Percentiles rank a stretch among this genome's conserved stretches.
phyloP scores from a whole-genome alignment of 2,113 vertebrate species.

The Caretta caretta region DNA sequence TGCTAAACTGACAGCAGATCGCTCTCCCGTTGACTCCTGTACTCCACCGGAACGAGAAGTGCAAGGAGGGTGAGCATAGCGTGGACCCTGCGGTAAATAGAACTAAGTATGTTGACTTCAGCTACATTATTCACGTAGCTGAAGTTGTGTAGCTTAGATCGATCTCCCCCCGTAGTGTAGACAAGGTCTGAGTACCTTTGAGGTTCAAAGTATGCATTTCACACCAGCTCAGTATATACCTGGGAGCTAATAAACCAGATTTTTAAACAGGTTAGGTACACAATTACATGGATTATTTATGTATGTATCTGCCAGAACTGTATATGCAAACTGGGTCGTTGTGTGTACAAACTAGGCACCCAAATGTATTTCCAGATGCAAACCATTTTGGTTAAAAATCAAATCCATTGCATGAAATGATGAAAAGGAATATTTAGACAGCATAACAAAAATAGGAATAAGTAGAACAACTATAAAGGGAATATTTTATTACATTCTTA shows the following conservation, averaged over 20 bases:
- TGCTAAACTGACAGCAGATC: too few species aligned
- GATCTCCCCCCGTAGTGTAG: too few species aligned
- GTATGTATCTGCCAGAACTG: not conserved
- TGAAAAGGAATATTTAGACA: constrained; percentile 45
- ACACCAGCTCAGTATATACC: not conserved
- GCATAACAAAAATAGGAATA: constrained; percentile 36
- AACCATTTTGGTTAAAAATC: not conserved
- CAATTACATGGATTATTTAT: not conserved
- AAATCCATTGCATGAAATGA: not conserved
- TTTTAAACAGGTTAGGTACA: not conserved
- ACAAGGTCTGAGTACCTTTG: not conserved
- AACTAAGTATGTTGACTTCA: too few species aligned
- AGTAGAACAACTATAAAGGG: constrained; percentile 48
- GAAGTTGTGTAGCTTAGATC: too few species aligned
- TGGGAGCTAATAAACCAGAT: not conserved
- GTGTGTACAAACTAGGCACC: not conserved
- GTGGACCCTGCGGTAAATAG: too few species aligned
- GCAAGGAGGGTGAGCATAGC: too few species aligned
- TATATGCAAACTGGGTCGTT: not conserved
- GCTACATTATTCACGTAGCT: too few species aligned
- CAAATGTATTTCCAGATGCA: not conserved
- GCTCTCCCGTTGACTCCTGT: too few species aligned
- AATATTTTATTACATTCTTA: constrained; percentile 41
- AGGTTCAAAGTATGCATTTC: constrained; percentile 19
- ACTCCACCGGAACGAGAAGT: too few species aligned